Evolutionary conservation across 2,113 vertebrate genomes (phyloP), one percentile per base, ranked within the genome.

Genomic region (Aegypius monachus): DNA sequence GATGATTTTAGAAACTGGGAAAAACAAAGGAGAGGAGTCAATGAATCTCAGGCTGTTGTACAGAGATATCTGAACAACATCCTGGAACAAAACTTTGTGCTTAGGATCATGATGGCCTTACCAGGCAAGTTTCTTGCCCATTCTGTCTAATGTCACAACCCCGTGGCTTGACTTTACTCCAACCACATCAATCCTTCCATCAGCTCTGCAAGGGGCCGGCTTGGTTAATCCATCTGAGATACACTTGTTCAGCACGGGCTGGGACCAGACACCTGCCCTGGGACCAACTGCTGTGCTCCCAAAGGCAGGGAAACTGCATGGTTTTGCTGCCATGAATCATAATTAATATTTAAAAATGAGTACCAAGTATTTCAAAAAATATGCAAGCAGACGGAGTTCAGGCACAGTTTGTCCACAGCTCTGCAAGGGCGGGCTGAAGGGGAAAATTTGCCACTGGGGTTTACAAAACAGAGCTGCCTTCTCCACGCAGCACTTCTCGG

Each of bases 321-420:
- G 2, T 18, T 77, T 13, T 50, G 32, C 65, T 86, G 52, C 52
- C 23, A 6, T 16, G 26, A 34, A 17, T 38, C 61, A 52, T 15
- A 85, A 91, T 77, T 68, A 58, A 62, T 83, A 62, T 32, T 81
- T 52, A 23, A 59, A 85, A 86, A 2, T 31, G 50, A 50, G n/a
- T 16, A 42, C 34, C 7, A 38, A 77, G 38, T 61, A 31, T 68
- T 73, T 40, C 1, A 45, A 32, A 78, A 88, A 71, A n/a, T 2
- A 5, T 0, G 6, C 56, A 13, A 11, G 36, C 1, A 0, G 27
- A 29, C 52, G 52, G 52, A 77, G 15, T 55, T 72, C 34, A 90
- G 70, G 52, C 56, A n/a, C 14, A 3, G 70, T 82, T 67, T 74
- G 43, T 55, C 68, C 22, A 3, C 70, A 65, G 81, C 34, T 68